These are phyloP conservation scores for Epirrita christyi DNA, from an alignment of 2,888 invertebrate genomes.

Conservation along the genomic window DNA sequence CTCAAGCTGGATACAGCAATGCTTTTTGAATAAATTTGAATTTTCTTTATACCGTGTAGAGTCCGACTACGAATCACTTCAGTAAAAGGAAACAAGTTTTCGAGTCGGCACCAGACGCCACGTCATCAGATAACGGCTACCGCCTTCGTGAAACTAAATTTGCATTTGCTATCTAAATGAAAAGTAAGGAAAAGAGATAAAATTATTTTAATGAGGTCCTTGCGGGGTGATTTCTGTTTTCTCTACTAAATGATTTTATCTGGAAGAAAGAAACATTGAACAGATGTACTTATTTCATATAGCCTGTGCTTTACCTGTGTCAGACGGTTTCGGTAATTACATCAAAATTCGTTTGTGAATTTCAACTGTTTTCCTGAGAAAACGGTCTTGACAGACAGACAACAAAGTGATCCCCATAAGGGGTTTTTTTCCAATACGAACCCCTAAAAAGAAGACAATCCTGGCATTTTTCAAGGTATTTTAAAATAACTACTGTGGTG, in stretches of 20 bases:
- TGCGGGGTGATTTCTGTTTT: constrained; percentile 23
- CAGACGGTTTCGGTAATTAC: no score
- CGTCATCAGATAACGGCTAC: constrained; percentile 59
- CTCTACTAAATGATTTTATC: constrained; percentile 3
- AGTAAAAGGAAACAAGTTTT: constrained; percentile 54
- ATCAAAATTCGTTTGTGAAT: no score
- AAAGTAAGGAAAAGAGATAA: constrained; percentile 39
- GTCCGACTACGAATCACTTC: constrained; percentile 42
- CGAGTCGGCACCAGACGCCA: constrained; percentile 43
- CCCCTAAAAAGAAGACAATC: no score
- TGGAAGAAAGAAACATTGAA: neutral
- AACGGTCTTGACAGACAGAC: no score
- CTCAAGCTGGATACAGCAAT: neutral
- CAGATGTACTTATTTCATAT: no score
- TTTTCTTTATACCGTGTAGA: constrained; percentile 40
- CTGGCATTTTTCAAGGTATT: no score
- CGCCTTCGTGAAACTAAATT: constrained; percentile 49
- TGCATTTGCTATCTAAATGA: constrained; percentile 35
- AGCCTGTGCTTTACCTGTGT: no score
- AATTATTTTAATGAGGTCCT: constrained; percentile 35
- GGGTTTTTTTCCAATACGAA: no score
- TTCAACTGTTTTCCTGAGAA: no score
- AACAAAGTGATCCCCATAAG: no score
- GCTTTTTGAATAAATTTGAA: constrained; percentile 46
- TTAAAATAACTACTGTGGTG: no score